Percentiles rank a stretch among this genome's conserved stretches.
phyloP scores from a whole-genome alignment of 92 coral and sea anemone genomes.

The Hydrozoanthus gracilis region DNA sequence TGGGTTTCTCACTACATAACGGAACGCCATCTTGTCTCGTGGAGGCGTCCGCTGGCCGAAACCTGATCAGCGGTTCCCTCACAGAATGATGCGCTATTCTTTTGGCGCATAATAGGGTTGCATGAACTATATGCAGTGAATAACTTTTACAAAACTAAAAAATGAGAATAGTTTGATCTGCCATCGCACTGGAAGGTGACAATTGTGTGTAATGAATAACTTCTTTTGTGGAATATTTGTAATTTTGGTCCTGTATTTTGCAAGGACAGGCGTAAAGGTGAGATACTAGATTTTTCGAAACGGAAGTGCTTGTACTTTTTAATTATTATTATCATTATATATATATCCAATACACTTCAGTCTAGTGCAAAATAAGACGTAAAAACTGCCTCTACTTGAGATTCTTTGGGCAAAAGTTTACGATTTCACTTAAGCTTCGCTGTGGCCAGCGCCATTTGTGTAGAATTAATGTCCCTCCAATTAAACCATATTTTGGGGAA shows the following conservation, averaged over 20 bases:
- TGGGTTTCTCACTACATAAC: slow-evolving; percentile 92
- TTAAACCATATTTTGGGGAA: no score
- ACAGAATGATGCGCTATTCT: not conserved
- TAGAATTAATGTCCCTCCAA: no score
- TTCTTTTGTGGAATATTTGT: not conserved
- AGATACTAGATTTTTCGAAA: not conserved
- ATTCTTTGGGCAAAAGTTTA: no score
- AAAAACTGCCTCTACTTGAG: no score
- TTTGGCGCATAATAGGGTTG: slow-evolving; percentile 20
- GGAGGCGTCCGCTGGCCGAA: slow-evolving; percentile 33
- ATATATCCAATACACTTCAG: no score
- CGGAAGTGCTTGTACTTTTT: not conserved
- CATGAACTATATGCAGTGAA: not conserved
- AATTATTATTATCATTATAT: no score
- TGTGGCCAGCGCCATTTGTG: no score
- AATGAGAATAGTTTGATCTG: not conserved
- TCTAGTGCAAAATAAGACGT: no score
- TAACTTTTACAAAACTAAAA: not conserved
- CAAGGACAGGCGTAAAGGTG: slow-evolving; percentile 31
- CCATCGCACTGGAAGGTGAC: not conserved
- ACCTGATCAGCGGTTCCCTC: slow-evolving; percentile 20
- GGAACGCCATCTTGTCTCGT: slow-evolving; percentile 94
- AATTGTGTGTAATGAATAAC: not conserved
- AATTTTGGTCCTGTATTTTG: slow-evolving; percentile 6
- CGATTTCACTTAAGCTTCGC: no score